Percentiles rank a stretch among this genome's conserved stretches.
These are phyloP conservation scores for Pedionomus torquatus DNA, from an alignment of 2,113 vertebrate genomes.

Conservation along the genomic window DNA sequence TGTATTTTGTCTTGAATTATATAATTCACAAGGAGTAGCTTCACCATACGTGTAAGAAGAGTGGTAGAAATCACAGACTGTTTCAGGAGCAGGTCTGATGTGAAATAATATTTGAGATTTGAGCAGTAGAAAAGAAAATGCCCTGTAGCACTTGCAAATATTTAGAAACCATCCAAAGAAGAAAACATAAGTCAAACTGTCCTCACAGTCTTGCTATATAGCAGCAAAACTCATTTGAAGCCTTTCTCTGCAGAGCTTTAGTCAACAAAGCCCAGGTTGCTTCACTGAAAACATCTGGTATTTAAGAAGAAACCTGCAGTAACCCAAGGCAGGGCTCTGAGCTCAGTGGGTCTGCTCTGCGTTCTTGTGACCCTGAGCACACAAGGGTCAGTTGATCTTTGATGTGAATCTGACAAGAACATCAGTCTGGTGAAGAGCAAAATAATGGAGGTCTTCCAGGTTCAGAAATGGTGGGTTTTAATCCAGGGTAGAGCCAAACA, in stretches of 20 bases:
- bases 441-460: neutral
- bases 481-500: neutral
- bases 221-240: neutral
- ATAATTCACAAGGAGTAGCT: neutral
- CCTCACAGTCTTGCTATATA: neutral
- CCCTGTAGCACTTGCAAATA: neutral
- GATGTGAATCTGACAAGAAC: neutral
- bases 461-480: neutral
- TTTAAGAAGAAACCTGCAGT: neutral
- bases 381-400: neutral
- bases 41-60: neutral
- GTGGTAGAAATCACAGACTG: neutral
- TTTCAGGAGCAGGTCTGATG: neutral
- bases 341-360: neutral
- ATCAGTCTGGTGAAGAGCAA: neutral
- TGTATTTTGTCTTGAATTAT: neutral
- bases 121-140: neutral
- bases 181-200: neutral
- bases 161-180: neutral
- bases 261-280: neutral
- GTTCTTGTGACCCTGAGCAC: neutral
- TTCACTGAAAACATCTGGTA: neutral
- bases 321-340: neutral
- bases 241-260: neutral
- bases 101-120: neutral